Evolutionary conservation across 2,113 vertebrate species (phyloP).

Genomic region (Lanius ludovicianus): DNA sequence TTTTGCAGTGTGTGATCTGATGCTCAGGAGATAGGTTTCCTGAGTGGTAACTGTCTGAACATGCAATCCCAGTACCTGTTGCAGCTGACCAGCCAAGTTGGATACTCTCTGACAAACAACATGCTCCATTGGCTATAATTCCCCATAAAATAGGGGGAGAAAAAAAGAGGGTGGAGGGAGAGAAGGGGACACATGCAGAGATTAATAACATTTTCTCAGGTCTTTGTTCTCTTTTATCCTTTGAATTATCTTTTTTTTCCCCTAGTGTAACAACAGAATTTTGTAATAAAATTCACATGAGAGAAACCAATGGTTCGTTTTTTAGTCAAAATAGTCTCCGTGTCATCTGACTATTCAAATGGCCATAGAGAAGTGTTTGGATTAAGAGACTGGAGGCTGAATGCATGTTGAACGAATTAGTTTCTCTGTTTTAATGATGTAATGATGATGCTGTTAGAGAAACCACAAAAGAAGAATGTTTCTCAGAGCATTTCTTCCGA

Average conservation of each 20-base stretch:
- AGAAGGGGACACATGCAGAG: neutral
- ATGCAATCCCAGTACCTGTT: neutral
- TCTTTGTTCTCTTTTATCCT: neutral
- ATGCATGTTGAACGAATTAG: neutral
- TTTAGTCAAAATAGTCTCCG: neutral
- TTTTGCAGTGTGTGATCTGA: neutral
- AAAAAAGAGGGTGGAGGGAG: neutral
- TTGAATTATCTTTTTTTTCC: neutral
- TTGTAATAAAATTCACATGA: slow-evolving; percentile 28
- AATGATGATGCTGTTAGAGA: neutral
- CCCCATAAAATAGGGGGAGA: neutral
- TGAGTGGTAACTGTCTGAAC: neutral
- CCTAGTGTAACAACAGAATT: neutral
- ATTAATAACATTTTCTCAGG: neutral
- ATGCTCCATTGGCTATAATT: neutral
- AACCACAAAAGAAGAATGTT: neutral
- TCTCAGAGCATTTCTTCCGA: neutral
- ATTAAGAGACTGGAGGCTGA: neutral
- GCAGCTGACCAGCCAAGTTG: neutral
- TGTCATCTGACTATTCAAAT: neutral
- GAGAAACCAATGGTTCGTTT: neutral
- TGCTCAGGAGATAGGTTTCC: neutral
- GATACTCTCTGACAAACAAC: fast-evolving
- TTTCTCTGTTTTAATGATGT: neutral
- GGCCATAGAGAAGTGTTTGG: neutral